Percentiles rank a stretch among this genome's conserved stretches.
These are phyloP conservation scores for Scartelaos histophorus DNA, from an alignment of 2,113 vertebrate genomes.

Conservation along the genomic window DNA sequence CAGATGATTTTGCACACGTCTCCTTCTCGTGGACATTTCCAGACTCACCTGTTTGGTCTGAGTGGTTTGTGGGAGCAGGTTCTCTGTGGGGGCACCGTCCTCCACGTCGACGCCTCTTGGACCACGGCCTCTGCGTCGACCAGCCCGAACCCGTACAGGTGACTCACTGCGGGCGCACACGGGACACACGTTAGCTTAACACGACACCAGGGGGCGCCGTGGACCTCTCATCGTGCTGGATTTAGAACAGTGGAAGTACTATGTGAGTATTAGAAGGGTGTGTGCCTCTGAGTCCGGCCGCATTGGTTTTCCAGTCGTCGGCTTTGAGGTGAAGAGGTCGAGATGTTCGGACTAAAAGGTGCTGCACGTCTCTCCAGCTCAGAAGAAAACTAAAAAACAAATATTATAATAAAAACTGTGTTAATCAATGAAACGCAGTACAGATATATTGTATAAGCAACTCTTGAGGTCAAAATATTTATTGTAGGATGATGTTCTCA, in stretches of 20 bases:
- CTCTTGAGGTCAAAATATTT: too few relatives aligned
- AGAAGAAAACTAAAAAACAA: slow-evolving; percentile 79
- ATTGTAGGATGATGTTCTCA: too few relatives aligned
- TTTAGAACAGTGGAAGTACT: slow-evolving; percentile 7
- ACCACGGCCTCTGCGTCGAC: slow-evolving; percentile 92
- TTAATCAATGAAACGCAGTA: too few relatives aligned
- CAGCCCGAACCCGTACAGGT: slow-evolving; percentile 93
- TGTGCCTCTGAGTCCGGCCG: slow-evolving; percentile 86
- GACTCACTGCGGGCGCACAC: slow-evolving; percentile 87
- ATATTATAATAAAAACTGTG: background rate
- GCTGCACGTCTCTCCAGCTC: slow-evolving; percentile 92
- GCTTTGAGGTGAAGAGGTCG: slow-evolving; percentile 87
- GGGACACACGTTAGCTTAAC: slow-evolving; percentile 50
- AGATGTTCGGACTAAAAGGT: slow-evolving; percentile 89
- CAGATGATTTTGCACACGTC: too few relatives aligned
- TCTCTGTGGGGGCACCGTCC: slow-evolving; percentile 83
- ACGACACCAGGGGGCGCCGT: background rate
- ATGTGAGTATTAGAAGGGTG: slow-evolving; percentile 9
- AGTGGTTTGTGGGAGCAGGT: slow-evolving; percentile 78
- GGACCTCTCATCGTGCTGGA: background rate
- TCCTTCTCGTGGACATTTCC: too few relatives aligned
- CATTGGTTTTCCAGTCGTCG: slow-evolving; percentile 88
- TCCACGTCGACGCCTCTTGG: slow-evolving; percentile 87
- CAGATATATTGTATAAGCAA: too few relatives aligned
- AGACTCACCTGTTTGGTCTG: slow-evolving; percentile 81